These are phyloP conservation scores for Ennomos erosarius DNA, from an alignment of 2,888 invertebrate species.

Conservation along the genomic window DNA sequence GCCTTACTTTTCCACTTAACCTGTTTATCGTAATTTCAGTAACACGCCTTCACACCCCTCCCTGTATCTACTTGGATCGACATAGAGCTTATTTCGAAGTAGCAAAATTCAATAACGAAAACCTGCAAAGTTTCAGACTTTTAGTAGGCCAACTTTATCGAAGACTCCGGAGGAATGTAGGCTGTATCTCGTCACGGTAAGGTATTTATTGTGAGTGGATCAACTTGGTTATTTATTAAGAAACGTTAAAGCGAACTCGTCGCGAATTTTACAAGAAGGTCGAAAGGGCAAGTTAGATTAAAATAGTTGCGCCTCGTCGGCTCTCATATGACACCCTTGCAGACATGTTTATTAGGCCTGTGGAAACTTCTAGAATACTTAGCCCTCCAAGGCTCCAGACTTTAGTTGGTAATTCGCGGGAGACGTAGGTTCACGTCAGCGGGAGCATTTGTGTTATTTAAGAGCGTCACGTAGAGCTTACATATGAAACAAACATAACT, in stretches of 20 bases:
- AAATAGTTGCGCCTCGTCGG: conserved; percentile 66
- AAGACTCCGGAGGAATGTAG: conserved; percentile 30
- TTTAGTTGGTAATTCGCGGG: not conserved
- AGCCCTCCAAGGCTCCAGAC: not conserved
- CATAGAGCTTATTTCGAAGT: conserved; percentile 54
- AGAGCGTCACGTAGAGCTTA: conserved; percentile 12
- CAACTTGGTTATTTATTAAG: conserved; percentile 65
- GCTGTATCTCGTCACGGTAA: conserved; percentile 27
- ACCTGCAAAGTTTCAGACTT: conserved; percentile 51
- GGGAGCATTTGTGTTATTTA: conserved; percentile 3
- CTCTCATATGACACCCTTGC: conserved; percentile 50
- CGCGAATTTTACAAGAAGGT: conserved; percentile 65
- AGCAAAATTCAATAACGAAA: conserved; percentile 66
- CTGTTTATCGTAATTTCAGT: conserved; percentile 21
- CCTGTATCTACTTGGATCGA: conserved; percentile 35
- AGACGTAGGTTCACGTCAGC: not conserved
- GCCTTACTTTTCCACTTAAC: conserved; percentile 17
- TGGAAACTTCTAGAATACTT: conserved; percentile 16
- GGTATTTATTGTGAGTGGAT: conserved; percentile 35
- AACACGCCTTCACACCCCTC: conserved; percentile 20
- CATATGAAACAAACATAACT: not conserved
- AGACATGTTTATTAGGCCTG: conserved; percentile 44
- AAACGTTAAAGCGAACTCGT: conserved; percentile 60
- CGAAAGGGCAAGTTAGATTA: conserved; percentile 70
- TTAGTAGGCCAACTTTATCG: conserved; percentile 27